phyloP scores from a whole-genome alignment of 1,140 invertebrate species.

The Colletes gigas region DNA sequence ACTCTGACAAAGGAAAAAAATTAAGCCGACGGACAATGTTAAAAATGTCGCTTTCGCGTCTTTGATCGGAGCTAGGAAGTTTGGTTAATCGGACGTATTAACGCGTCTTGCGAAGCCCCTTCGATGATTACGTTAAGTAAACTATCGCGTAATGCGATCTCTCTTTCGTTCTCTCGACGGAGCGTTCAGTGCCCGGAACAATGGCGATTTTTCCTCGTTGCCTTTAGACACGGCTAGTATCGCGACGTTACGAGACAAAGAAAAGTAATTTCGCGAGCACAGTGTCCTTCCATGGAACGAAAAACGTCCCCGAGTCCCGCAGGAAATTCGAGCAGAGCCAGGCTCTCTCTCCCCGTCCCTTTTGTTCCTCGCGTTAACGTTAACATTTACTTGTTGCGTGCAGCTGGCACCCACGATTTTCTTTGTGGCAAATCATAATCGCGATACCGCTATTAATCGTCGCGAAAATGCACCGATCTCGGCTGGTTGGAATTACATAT shows the following conservation, averaged over 20 bases:
- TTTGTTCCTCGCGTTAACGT: conserved; percentile 1
- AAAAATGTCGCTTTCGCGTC: too few species aligned
- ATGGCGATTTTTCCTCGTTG: conserved; percentile 24
- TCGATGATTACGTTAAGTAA: not conserved
- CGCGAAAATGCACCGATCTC: not conserved
- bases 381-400: conserved; percentile 25
- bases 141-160: conserved; percentile 18
- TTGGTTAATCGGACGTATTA: not conserved
- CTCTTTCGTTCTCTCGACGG: not conserved
- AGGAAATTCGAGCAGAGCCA: conserved; percentile 1
- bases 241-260: conserved; percentile 21
- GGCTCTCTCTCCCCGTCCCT: not conserved
- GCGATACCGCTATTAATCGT: not conserved
- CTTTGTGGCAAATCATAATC: not conserved
- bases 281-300: not conserved
- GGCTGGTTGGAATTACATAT: too few species aligned
- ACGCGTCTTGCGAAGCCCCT: not conserved
- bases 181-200: conserved; percentile 14
- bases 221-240: conserved; percentile 3
- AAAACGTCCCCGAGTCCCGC: conserved; percentile 11
- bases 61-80: too few species aligned
- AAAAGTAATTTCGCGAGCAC: conserved; percentile 26
- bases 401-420: not conserved
- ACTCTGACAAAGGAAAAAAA: too few species aligned
- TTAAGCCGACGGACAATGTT: too few species aligned